These are phyloP conservation scores for Limanda limanda DNA, from an alignment of 2,113 vertebrate genomes.

Conservation along the genomic window DNA sequence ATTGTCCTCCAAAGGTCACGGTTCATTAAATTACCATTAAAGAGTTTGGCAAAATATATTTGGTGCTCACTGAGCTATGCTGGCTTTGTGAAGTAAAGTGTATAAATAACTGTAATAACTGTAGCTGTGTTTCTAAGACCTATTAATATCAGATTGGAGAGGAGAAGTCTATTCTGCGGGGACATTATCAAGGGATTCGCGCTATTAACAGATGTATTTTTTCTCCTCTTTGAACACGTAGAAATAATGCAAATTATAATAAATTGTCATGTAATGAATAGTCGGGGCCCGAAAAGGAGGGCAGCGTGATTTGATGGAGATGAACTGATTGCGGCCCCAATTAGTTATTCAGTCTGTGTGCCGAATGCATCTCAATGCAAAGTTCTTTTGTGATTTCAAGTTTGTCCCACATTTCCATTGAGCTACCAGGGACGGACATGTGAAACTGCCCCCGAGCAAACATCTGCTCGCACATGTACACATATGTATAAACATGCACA, in stretches of 20 bases:
- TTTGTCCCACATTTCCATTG: slow-evolving; percentile 76
- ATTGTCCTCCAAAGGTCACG: slow-evolving; percentile 78
- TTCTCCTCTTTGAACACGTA: slow-evolving; percentile 76
- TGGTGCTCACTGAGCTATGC: slow-evolving; percentile 79
- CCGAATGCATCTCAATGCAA: slow-evolving; percentile 60
- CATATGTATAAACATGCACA: slow-evolving; percentile 74
- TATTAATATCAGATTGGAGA: slow-evolving; percentile 73
- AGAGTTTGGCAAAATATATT: slow-evolving; percentile 80
- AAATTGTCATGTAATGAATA: slow-evolving; percentile 78
- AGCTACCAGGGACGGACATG: slow-evolving; percentile 77
- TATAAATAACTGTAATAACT: slow-evolving; percentile 81
- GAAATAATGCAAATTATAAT: slow-evolving; percentile 79
- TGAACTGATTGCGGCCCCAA: slow-evolving; percentile 47
- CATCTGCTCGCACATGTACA: slow-evolving; percentile 83
- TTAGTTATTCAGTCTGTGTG: slow-evolving; percentile 65
- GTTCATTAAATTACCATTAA: slow-evolving; percentile 83
- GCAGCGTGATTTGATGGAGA: slow-evolving; percentile 56
- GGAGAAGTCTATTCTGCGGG: slow-evolving; percentile 56
- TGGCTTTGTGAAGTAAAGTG: slow-evolving; percentile 77
- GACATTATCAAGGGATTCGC: slow-evolving; percentile 73
- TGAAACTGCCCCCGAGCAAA: slow-evolving; percentile 77
- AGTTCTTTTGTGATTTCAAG: slow-evolving; percentile 77
- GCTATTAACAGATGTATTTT: slow-evolving; percentile 79
- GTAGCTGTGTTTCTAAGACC: slow-evolving; percentile 69
- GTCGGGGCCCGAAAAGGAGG: slow-evolving; percentile 60